Evolutionary conservation across 2,113 vertebrate species (phyloP).

Genomic region (Ciconia stormi): DNA sequence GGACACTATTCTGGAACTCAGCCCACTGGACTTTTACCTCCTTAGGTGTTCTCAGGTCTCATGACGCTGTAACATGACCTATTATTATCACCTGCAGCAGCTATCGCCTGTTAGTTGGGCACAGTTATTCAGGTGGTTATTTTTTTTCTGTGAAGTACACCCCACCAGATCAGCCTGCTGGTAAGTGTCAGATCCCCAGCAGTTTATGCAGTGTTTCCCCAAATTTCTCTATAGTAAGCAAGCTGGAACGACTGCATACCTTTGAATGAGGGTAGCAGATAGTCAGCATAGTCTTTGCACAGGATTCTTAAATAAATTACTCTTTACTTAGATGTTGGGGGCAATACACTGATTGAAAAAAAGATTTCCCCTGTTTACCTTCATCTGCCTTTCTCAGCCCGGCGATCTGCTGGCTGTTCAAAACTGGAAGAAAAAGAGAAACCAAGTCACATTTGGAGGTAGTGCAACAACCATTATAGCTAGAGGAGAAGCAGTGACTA

Average conservation of each 20-base stretch:
- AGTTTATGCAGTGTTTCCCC: background rate
- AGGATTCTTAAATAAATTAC: background rate
- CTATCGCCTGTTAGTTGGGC: background rate
- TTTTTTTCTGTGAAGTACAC: background rate
- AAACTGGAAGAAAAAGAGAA: background rate
- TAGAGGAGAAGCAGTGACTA: background rate
- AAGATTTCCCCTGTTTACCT: background rate
- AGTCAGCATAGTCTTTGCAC: background rate
- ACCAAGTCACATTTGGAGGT: background rate
- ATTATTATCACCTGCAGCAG: background rate
- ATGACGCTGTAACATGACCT: background rate
- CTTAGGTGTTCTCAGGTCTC: background rate
- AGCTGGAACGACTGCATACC: background rate
- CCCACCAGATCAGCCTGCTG: background rate
- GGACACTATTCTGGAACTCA: background rate
- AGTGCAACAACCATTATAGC: background rate
- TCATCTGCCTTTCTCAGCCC: background rate
- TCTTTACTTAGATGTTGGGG: background rate
- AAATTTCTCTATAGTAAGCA: background rate
- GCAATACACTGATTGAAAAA: background rate
- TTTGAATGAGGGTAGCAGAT: background rate
- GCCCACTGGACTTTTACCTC: background rate
- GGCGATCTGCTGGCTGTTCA: background rate
- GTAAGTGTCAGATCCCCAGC: background rate
- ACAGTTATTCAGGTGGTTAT: background rate